Conservation (phyloP, 2,888 invertebrate species). For the Epinotia brunnichana region DNA sequence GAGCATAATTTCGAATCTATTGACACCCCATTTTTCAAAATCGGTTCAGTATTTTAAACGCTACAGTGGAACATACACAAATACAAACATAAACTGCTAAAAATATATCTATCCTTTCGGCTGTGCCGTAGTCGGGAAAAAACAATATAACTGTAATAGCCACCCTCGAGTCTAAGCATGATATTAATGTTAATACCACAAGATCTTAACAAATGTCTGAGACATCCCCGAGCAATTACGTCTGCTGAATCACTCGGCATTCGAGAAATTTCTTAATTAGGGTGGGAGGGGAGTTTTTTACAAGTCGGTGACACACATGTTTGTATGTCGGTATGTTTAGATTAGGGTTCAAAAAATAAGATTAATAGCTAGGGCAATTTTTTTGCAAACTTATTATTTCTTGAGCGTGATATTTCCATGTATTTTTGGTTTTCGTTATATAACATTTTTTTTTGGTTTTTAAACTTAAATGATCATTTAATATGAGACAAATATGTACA, state of each 20-base stretch:
- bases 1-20: too few species aligned
- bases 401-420: too few species aligned
- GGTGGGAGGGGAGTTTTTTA: conserved; percentile 20
- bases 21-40: too few species aligned
- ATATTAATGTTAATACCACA: conserved; percentile 37
- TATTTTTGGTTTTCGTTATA: too few species aligned
- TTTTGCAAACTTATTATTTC: not conserved
- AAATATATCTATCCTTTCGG: too few species aligned
- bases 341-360: not conserved
- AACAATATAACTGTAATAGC: not conserved
- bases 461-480: too few species aligned
- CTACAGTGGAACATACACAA: too few species aligned
- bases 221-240: conserved; percentile 17
- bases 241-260: conserved; percentile 39
- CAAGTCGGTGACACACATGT: not conserved
- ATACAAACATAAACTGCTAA: too few species aligned
- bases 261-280: conserved; percentile 34
- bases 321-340: not conserved
- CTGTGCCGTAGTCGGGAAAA: too few species aligned
- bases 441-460: too few species aligned
- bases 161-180: conserved; percentile 2
- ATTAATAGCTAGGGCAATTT: not conserved
- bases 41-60: too few species aligned
- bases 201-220: conserved; percentile 36
- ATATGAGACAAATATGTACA: too few species aligned